These are phyloP conservation scores for Bhutanitis thaidina DNA, from an alignment of 2,888 invertebrate species.

Conservation along the genomic window DNA sequence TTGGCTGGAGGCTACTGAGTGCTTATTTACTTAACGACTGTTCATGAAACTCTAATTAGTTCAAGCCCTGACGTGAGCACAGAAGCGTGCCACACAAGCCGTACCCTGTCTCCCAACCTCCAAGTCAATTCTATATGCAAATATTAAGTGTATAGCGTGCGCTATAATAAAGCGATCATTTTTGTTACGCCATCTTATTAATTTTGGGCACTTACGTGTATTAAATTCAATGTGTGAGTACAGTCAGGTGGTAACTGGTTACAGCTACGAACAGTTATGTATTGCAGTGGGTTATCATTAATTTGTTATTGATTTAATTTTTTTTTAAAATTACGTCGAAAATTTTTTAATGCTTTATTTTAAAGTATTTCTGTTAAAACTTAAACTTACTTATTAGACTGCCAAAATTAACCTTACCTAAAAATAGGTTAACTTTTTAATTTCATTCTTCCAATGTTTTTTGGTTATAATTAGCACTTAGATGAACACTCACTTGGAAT, in stretches of 20 bases:
- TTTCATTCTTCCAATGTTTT: too few species aligned
- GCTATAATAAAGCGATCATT: conserved; percentile 53
- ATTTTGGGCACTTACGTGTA: conserved; percentile 15
- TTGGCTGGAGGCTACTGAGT: conserved; percentile 34
- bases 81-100: conserved; percentile 55
- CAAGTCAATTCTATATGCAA: conserved; percentile 58
- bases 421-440: too few species aligned
- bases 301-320: too few species aligned
- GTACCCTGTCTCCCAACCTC: conserved; percentile 38
- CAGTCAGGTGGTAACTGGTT: conserved; percentile 6
- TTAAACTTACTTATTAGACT: too few species aligned
- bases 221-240: conserved; percentile 6
- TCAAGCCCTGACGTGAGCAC: conserved; percentile 40
- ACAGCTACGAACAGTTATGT: conserved; percentile 4
- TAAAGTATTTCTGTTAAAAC: too few species aligned
- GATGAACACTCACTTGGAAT: too few species aligned
- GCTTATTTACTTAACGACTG: conserved; percentile 47
- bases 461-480: too few species aligned
- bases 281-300: conserved; percentile 8
- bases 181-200: conserved; percentile 14
- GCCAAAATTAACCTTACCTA: too few species aligned
- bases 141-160: conserved; percentile 50
- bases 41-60: conserved; percentile 61
- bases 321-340: too few species aligned
- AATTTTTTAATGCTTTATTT: too few species aligned